phyloP scores from a whole-genome alignment of 2,797 vertebrate genomes.

The Phrynocephalus forsythii region DNA sequence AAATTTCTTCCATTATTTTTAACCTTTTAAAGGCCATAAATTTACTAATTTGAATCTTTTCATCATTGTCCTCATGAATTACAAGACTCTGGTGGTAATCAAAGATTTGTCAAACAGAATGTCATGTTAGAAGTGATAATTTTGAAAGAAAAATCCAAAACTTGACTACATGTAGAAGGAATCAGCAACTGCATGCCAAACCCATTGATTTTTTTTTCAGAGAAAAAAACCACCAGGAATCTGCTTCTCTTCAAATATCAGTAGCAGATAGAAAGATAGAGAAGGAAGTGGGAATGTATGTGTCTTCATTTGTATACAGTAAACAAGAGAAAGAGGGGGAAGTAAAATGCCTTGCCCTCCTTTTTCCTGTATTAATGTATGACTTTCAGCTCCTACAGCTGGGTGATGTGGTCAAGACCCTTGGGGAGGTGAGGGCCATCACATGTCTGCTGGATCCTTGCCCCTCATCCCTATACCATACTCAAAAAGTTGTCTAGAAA shows the following conservation, averaged over 20 bases:
- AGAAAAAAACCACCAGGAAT: background rate
- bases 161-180: background rate
- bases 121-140: background rate
- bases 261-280: background rate
- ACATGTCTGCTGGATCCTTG: too few relatives aligned
- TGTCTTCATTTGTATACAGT: too few relatives aligned
- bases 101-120: constrained; percentile 34
- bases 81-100: constrained; percentile 42
- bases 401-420: too few relatives aligned
- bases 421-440: too few relatives aligned
- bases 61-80: constrained; percentile 23
- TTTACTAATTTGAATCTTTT: constrained; percentile 47
- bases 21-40: constrained; percentile 44
- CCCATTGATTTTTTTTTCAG: background rate
- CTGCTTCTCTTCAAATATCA: background rate
- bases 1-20: constrained; percentile 49
- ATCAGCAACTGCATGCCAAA: background rate
- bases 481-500: background rate
- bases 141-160: background rate
- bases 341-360: background rate
- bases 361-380: too few relatives aligned
- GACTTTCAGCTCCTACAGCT: too few relatives aligned
- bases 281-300: too few relatives aligned
- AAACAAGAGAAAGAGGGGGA: background rate
- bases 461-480: too few relatives aligned